A percentile compares a stretch with the other conserved stretches of the same genome.
These are phyloP conservation scores for Meloidogyne hapla DNA, from an alignment of 1,140 invertebrate genomes.

Conservation along the genomic window DNA sequence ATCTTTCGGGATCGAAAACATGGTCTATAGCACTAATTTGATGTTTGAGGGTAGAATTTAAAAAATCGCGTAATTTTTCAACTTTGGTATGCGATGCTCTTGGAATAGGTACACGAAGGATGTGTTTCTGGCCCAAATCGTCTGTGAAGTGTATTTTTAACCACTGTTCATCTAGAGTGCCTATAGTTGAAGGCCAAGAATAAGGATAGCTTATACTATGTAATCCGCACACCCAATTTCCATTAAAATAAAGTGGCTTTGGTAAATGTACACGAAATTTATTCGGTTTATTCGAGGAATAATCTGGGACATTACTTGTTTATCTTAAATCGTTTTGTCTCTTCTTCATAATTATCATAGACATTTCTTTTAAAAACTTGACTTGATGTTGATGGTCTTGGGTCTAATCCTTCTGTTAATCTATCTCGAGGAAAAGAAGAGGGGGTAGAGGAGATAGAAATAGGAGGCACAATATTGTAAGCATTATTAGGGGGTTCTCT, in stretches of 20 bases:
- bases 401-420: not conserved
- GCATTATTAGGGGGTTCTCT: not conserved
- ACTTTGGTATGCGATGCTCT: not conserved
- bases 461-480: not conserved
- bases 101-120: not conserved
- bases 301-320: constrained; percentile 8
- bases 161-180: constrained; percentile 13
- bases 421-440: too few species aligned
- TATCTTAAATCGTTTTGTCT: too few species aligned
- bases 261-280: constrained; percentile 15
- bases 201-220: constrained; percentile 24
- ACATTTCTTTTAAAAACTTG: not conserved
- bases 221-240: constrained; percentile 5
- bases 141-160: constrained; percentile 20
- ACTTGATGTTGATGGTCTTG: not conserved
- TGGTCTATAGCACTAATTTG: not conserved
- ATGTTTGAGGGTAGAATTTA: not conserved
- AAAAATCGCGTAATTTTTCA: constrained; percentile 4
- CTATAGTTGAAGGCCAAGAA: constrained; percentile 14
- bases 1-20: too few species aligned
- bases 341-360: too few species aligned
- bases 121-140: not conserved
- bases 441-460: not conserved
- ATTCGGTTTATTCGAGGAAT: constrained; percentile 14
- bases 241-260: not conserved